Evolutionary conservation across 1,140 invertebrate species (phyloP).

Genomic region (Ceratina japonica): DNA sequence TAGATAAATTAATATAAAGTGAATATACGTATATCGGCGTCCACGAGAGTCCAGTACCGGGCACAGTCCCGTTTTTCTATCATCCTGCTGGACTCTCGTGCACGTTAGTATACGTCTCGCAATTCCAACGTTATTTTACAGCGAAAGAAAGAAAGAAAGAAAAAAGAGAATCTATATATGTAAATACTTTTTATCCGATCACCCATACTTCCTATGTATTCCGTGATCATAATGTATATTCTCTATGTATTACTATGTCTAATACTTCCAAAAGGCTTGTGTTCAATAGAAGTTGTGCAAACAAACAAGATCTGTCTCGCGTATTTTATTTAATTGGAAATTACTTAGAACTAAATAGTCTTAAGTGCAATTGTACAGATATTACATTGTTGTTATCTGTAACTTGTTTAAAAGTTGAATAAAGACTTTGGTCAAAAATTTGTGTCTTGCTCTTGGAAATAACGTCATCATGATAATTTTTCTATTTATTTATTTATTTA

Average conservation of each 20-base stretch:
- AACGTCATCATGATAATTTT: no score
- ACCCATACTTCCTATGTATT: neutral
- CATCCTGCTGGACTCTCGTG: no score
- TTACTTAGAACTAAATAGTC: no score
- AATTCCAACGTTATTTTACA: neutral
- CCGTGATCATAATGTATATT: neutral
- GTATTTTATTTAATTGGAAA: neutral
- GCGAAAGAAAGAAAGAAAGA: neutral
- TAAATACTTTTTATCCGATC: neutral
- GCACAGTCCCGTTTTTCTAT: no score
- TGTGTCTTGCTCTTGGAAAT: no score
- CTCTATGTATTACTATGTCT: neutral
- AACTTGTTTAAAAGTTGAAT: no score
- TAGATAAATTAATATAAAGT: neutral
- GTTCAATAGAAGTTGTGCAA: neutral
- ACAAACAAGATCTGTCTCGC: neutral
- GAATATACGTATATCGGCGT: no score
- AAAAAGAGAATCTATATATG: neutral
- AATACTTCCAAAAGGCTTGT: neutral
- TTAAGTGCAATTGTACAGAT: no score
- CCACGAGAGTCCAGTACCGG: no score
- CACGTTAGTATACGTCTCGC: neutral
- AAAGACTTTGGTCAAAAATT: no score
- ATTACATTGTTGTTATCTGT: no score
- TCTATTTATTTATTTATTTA: no score